Evolutionary conservation across 2,797 vertebrate species (phyloP), one percentile per base, ranked within the genome.

Genomic region (Poeciliopsis turneri): DNA sequence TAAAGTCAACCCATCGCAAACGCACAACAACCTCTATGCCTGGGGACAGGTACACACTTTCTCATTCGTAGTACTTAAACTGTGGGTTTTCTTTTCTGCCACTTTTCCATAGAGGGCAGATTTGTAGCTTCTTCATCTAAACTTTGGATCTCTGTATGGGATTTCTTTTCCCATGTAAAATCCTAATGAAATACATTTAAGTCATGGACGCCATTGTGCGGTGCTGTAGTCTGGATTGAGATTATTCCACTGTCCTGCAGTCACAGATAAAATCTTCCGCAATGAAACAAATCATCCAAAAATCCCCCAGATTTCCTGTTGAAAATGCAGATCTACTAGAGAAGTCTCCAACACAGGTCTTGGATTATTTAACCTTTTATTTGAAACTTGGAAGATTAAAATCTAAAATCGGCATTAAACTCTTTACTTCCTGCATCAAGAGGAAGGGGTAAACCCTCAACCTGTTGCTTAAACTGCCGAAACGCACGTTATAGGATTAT

Each of bases 1-100:
- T 41, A 99, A 99, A 95, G 98, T 99, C 94, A 99, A 99, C 91
- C 98, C 98, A 15, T 99, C 98, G 20, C 98, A 99, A 95, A 99
- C 98, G 13, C 98, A 99, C 95, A 99, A 99, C 93, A 99, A 98
- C 91, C 95, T 98, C 72, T 99, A 99, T 70, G 93, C 96, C 0
- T 98, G 97, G 97, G 98, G 97, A 90, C 98, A 98, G 97, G 98
- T 99, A 92, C 76, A 0, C 51, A 7, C 41, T 16, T n/a, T 28
- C 41, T 46, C 41, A 10, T 43, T 69, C 11, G 23, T 11, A 9
- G 20, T 39, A 36, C 33, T 39, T 68, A 5, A 41, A 1, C 20
- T 41, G 16, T 36, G 33, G 30, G 15, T 18, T 33, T 33, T 61
- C 20, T 64, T 66, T 39, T 66, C 9, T 39, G 8, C 8, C 49